These are phyloP conservation scores for Brenthis ino DNA, from an alignment of 2,888 invertebrate genomes.

Conservation along the genomic window DNA sequence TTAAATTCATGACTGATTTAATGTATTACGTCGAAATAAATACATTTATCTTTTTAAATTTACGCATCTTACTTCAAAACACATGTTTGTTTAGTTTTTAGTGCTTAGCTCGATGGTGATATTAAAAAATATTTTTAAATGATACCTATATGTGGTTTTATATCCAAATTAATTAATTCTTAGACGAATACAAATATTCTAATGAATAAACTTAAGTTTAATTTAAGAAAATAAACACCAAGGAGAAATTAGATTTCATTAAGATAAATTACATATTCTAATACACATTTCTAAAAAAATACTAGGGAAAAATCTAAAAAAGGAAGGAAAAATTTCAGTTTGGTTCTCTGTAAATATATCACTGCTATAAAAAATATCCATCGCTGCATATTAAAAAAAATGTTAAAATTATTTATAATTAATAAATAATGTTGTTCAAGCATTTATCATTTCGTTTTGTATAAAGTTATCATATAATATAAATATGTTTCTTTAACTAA, in stretches of 20 bases:
- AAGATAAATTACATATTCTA: too few relatives aligned
- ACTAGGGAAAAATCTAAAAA: too few relatives aligned
- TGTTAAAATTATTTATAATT: neutral
- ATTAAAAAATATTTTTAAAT: neutral
- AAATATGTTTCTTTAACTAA: conserved; percentile 11
- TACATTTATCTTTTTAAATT: conserved; percentile 54
- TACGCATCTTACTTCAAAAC: conserved; percentile 50
- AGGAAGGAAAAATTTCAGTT: too few relatives aligned
- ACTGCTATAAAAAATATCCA: too few relatives aligned
- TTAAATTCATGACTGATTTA: conserved; percentile 79
- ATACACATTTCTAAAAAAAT: too few relatives aligned
- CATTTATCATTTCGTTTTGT: neutral
- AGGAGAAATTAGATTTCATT: too few relatives aligned
- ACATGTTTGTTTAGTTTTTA: conserved; percentile 40
- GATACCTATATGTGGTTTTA: neutral
- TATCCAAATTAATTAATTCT: too few relatives aligned
- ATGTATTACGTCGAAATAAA: conserved; percentile 62
- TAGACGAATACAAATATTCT: too few relatives aligned
- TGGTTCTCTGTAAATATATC: too few relatives aligned
- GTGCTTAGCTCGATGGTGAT: neutral
- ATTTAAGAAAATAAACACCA: too few relatives aligned
- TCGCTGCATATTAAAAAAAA: too few relatives aligned
- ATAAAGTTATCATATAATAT: conserved; percentile 3
- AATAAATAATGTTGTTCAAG: neutral
- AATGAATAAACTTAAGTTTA: too few relatives aligned